Evolutionary conservation across 2,888 invertebrate genomes (phyloP), one percentile per base, ranked within the genome.

Genomic region (Choristoneura rosaceana): DNA sequence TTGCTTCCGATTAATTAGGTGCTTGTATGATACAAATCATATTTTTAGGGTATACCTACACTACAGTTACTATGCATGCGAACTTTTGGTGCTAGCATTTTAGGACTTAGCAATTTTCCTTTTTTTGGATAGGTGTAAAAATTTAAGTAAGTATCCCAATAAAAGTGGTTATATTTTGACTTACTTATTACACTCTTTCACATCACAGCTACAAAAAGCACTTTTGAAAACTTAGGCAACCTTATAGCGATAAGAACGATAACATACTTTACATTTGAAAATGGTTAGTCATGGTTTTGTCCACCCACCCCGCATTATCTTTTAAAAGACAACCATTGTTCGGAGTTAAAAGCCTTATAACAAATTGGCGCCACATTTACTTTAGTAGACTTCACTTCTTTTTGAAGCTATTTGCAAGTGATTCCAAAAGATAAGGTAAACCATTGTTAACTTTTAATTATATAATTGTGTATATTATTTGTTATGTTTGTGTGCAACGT

Each of bases 291-390:
- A 76, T 70, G 75, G 74, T 74, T 75, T 38, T 80, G 78, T 63
- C 67, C 62, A 67, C 78, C 76, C 65, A 67, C 78, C 76, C 65
- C 69, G 70, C 75, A 77, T 80, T 81, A 78, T 80, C 80, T 81
- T 78, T 78, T 71, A 64, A 75, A 74, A 71, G 71, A 69, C 68
- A 71, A 65, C 77, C 69, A 80, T 79, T 77, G 79, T 81, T 77
- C 65, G 59, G 66, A 70, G 63, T 61, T 70, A 67, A 70, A 71
- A 70, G 65, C 73, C 63, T 69, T 74, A 74, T 76, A 71, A 75
- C 75, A 71, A 61, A 65, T 74, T 76, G 79, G 79, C 80, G 79
- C 79, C 80, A 77, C 70, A 45, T 74, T 71, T 47, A 66, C 38
- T 59, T 33, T n/a, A 34, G 52, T 52, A 64, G 58, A 14, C 45